Conservation (phyloP, 2,113 vertebrate genomes). For the Montifringilla adamsi region DNA sequence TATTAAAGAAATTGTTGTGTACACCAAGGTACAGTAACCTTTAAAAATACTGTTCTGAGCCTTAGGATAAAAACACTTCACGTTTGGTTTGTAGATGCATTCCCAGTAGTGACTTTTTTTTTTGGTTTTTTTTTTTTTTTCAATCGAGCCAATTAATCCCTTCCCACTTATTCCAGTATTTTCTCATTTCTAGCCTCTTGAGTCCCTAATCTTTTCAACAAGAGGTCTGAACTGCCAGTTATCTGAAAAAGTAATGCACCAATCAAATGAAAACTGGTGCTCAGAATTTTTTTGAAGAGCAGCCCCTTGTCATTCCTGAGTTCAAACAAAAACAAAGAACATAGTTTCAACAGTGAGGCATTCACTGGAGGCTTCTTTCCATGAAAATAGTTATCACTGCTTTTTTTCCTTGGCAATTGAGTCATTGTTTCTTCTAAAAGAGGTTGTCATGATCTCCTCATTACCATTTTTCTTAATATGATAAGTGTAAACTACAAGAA, state of each 20-base stretch:
- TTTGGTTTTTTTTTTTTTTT: neutral
- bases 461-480: constrained; percentile 73
- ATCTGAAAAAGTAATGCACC: constrained; percentile 14
- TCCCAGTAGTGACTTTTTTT: neutral
- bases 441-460: constrained; percentile 65
- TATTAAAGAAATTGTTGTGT: neutral
- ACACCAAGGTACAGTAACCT: neutral
- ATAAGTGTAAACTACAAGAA: constrained; percentile 60
- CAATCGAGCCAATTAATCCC: neutral
- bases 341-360: neutral
- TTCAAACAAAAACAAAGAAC: constrained; percentile 57
- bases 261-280: constrained; percentile 9
- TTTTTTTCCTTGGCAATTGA: constrained; percentile 42
- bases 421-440: constrained; percentile 64
- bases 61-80: neutral
- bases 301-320: constrained; percentile 15
- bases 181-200: neutral
- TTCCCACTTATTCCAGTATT: neutral
- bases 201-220: neutral
- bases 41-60: neutral
- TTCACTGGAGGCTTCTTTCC: constrained; percentile 61
- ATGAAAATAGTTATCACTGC: constrained; percentile 64
- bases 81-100: neutral
- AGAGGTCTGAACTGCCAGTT: constrained; percentile 29
- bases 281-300: constrained; percentile 29